Conservation (phyloP, 2,888 invertebrate species). For the Gisinianus flammeolus region DNA sequence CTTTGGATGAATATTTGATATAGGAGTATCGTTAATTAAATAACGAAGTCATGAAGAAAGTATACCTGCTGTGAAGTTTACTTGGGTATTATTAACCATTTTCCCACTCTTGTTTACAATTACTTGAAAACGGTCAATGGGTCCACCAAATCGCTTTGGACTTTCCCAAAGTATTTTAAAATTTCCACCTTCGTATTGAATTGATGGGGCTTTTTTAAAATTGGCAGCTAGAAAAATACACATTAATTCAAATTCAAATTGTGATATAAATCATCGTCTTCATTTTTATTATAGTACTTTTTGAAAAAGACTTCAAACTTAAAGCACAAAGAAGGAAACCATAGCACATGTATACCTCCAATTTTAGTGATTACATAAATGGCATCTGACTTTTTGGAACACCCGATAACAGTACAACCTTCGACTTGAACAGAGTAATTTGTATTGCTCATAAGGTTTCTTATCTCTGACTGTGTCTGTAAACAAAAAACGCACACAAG, state of each 20-base stretch:
- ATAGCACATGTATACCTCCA: conserved; percentile 66
- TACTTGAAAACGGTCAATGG: conserved; percentile 69
- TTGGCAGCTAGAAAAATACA: conserved; percentile 40
- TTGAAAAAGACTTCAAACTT: too few species aligned
- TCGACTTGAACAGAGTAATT: conserved; percentile 73
- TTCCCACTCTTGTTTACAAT: conserved; percentile 60
- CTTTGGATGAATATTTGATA: too few species aligned
- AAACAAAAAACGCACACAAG: too few species aligned
- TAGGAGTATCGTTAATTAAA: too few species aligned
- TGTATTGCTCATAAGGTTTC: conserved; percentile 68
- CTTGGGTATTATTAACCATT: conserved; percentile 18
- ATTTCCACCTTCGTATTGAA: conserved; percentile 36
- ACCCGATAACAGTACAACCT: conserved; percentile 73
- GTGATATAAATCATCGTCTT: too few species aligned
- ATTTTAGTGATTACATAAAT: conserved; percentile 69
- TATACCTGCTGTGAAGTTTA: conserved; percentile 29
- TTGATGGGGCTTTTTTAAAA: conserved; percentile 38
- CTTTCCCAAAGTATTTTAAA: conserved; percentile 63
- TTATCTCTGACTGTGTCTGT: conserved; percentile 57
- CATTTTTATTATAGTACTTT: too few species aligned
- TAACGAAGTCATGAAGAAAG: background rate
- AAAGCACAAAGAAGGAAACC: too few species aligned
- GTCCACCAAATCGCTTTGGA: conserved; percentile 66
- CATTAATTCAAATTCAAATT: background rate
- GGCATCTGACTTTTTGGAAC: conserved; percentile 68